Conservation (phyloP, 37 sponge, comb jelly and placozoan species). For the Oscarella lobularis region DNA sequence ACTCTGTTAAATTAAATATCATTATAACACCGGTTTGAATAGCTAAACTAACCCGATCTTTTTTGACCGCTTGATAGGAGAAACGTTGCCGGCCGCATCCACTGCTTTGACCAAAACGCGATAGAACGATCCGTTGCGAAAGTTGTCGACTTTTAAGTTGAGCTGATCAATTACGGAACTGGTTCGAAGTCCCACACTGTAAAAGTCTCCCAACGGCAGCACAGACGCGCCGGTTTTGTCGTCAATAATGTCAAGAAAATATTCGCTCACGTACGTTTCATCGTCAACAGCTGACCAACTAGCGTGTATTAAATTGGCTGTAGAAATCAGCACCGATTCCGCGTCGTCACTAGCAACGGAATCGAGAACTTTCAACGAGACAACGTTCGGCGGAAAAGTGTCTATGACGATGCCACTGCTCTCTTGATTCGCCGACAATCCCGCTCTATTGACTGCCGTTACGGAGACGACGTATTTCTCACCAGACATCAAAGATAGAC, state of each 20-base stretch:
- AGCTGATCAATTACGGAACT: slow-evolving; percentile 12
- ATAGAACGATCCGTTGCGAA: slow-evolving; percentile 15
- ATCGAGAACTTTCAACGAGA: neutral
- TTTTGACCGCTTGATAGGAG: neutral
- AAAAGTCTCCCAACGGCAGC: slow-evolving; percentile 4
- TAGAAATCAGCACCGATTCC: slow-evolving; percentile 5
- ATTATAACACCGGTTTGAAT: neutral
- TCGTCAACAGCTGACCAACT: slow-evolving; percentile 41
- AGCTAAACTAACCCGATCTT: neutral
- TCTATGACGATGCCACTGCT: neutral
- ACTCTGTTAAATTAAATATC: slow-evolving; percentile 32
- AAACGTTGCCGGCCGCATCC: slow-evolving; percentile 21
- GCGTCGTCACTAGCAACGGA: neutral
- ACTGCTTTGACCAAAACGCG: slow-evolving; percentile 34
- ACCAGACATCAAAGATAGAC: neutral
- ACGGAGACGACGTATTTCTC: neutral
- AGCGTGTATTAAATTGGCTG: slow-evolving; percentile 11
- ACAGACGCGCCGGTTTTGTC: slow-evolving; percentile 5
- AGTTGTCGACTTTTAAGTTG: slow-evolving; percentile 1
- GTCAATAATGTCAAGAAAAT: slow-evolving; percentile 26
- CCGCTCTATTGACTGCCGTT: neutral
- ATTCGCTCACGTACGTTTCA: slow-evolving; percentile 24
- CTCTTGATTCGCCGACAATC: neutral
- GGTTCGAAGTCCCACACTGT: neutral
- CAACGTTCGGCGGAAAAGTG: neutral